Evolutionary conservation across 2,113 vertebrate species (phyloP).

Genomic region (Salminus brasiliensis): DNA sequence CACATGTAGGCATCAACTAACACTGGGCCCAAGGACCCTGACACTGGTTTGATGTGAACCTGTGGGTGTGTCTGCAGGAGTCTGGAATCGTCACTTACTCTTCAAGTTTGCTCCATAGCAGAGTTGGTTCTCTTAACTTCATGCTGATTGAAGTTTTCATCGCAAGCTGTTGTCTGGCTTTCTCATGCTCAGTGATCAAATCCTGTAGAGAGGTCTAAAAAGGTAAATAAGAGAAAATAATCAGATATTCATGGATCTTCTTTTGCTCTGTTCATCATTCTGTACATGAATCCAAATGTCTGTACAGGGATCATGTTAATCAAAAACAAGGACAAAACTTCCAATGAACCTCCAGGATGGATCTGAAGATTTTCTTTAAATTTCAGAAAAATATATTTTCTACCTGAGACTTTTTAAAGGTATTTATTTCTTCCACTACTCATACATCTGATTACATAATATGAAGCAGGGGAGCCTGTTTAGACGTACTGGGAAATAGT

Average conservation of each 20-base stretch:
- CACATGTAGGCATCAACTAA: constrained; percentile 6
- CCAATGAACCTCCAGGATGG: constrained; percentile 42
- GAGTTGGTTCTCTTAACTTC: no score
- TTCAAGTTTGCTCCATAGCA: no score
- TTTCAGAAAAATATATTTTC: constrained; percentile 34
- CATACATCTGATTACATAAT: constrained; percentile 10
- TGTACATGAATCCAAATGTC: no score
- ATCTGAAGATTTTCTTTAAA: constrained; percentile 43
- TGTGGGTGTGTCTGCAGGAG: no score
- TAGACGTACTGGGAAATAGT: neutral
- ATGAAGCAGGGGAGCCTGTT: neutral
- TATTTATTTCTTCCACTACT: constrained; percentile 33
- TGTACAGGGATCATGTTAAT: constrained; percentile 47
- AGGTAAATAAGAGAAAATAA: no score
- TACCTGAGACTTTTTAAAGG: constrained; percentile 34
- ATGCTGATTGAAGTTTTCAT: no score
- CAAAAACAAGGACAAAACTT: constrained; percentile 43
- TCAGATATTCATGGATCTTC: no score
- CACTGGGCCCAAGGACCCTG: constrained; percentile 32
- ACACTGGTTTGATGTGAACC: neutral
- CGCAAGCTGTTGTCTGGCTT: no score
- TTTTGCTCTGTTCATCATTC: constrained; percentile 54
- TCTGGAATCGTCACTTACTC: no score
- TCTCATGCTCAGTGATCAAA: no score
- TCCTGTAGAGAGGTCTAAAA: no score